These are phyloP conservation scores for Limnephilus rhombicus DNA, from an alignment of 2,888 invertebrate species.

Conservation along the genomic window DNA sequence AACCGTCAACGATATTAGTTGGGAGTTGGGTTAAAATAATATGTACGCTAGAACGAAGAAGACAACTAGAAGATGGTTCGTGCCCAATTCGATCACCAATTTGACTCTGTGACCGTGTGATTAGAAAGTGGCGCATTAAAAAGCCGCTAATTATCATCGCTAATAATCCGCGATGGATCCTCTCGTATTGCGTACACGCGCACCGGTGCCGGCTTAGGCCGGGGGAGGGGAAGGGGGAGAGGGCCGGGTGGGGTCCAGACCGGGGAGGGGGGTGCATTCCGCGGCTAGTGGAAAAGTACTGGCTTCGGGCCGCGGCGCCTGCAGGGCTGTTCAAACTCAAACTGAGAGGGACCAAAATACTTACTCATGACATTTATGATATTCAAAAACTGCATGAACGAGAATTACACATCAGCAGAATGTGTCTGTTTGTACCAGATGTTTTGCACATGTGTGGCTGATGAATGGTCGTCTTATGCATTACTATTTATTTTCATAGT, in stretches of 20 bases:
- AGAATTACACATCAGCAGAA: neutral
- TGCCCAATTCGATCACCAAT: neutral
- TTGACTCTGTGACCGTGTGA: neutral
- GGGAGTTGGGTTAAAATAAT: neutral
- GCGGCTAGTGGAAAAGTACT: conserved; percentile 59
- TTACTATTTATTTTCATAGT: neutral
- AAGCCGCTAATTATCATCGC: neutral
- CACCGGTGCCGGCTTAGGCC: neutral
- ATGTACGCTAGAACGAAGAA: no score
- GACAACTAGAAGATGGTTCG: no score
- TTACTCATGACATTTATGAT: neutral
- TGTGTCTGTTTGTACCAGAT: neutral
- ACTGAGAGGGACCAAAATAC: neutral
- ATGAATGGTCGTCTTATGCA: neutral
- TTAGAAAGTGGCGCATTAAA: neutral
- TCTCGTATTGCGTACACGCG: neutral
- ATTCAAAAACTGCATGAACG: neutral
- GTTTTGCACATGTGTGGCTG: neutral
- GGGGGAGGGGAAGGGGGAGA: neutral
- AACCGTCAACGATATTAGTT: neutral
- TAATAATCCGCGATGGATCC: neutral
- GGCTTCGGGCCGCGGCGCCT: conserved; percentile 32
- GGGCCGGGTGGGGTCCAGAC: conserved; percentile 5
- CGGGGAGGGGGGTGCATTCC: conserved; percentile 38
- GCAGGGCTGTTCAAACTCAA: conserved; percentile 23